Conservation (phyloP, 2,888 invertebrate species). For the Tipula confusa region DNA sequence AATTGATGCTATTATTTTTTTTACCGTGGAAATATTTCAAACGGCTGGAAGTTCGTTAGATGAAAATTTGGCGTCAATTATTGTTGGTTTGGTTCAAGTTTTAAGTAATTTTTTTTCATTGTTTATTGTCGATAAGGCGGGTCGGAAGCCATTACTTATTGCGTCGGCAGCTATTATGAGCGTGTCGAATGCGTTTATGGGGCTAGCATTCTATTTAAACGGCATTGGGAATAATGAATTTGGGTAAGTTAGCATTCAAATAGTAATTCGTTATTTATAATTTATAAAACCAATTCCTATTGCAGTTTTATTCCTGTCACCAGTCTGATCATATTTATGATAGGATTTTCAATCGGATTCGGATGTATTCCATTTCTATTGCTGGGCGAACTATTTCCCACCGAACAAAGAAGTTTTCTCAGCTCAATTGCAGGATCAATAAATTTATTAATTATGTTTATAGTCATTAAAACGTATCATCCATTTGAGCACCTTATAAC, state of each 20-base stretch:
- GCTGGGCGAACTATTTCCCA: slow-evolving; percentile 59
- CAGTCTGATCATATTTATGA: slow-evolving; percentile 57
- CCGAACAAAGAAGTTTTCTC: slow-evolving; percentile 54
- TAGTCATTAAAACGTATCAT: slow-evolving; percentile 56
- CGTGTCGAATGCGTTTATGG: slow-evolving; percentile 54
- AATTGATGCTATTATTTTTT: slow-evolving; percentile 57
- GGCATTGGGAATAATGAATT: slow-evolving; percentile 48
- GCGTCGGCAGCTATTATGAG: slow-evolving; percentile 56
- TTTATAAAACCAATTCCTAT: background rate
- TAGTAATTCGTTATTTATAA: background rate
- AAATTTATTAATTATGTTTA: slow-evolving; percentile 55
- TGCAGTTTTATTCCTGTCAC: slow-evolving; percentile 54
- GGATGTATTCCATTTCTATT: slow-evolving; percentile 61
- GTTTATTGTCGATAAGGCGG: slow-evolving; percentile 57
- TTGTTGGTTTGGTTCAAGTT: slow-evolving; percentile 56
- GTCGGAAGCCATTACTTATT: slow-evolving; percentile 57
- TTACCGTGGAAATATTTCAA: slow-evolving; percentile 56
- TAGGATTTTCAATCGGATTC: slow-evolving; percentile 59
- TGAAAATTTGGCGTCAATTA: slow-evolving; percentile 55
- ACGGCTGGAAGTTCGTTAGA: slow-evolving; percentile 53
- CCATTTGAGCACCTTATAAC: slow-evolving; percentile 52
- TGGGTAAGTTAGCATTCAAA: slow-evolving; percentile 45
- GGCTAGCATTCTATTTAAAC: slow-evolving; percentile 54
- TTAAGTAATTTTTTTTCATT: slow-evolving; percentile 53
- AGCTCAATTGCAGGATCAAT: slow-evolving; percentile 56